phyloP scores from a whole-genome alignment of 1,140 invertebrate species.

The Tetramorium parvispinum region DNA sequence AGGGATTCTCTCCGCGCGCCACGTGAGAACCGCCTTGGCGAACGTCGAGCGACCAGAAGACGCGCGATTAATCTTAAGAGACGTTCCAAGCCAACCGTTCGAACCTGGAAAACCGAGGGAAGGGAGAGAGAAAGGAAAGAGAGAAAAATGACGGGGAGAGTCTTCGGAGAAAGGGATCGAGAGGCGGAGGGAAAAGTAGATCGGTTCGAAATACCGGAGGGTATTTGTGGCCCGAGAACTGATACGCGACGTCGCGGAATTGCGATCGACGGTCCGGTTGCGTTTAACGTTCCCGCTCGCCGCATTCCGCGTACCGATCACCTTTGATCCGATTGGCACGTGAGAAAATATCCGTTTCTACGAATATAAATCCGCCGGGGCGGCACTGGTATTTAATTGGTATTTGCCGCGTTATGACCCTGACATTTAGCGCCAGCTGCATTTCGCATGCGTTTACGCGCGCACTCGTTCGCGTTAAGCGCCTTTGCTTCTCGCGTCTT shows the following conservation, averaged over 20 bases:
- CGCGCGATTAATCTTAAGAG: slow-evolving; percentile 3
- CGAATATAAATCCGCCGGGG: slow-evolving; percentile 67
- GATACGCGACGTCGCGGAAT: neutral
- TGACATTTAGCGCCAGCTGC: slow-evolving; percentile 81
- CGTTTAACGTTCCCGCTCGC: neutral
- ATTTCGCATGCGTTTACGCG: slow-evolving; percentile 75
- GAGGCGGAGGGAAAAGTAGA: neutral
- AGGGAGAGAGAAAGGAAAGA: no score
- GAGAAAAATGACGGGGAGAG: neutral
- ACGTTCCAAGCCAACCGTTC: neutral
- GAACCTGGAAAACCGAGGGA: neutral
- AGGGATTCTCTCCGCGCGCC: no score
- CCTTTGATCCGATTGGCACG: slow-evolving; percentile 12
- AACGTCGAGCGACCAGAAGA: neutral
- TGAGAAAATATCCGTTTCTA: slow-evolving; percentile 33
- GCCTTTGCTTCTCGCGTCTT: neutral
- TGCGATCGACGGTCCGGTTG: neutral
- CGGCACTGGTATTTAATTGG: slow-evolving; percentile 78
- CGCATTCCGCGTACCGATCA: neutral
- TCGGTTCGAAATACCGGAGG: neutral
- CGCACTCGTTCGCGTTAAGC: slow-evolving; percentile 70
- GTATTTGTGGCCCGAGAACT: neutral
- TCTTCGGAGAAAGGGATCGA: neutral
- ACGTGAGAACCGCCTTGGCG: neutral
- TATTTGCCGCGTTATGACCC: slow-evolving; percentile 77